Percentiles rank a stretch among this genome's conserved stretches.
These are phyloP conservation scores for Eumaeus atala DNA, from an alignment of 1,140 invertebrate species.

Conservation along the genomic window DNA sequence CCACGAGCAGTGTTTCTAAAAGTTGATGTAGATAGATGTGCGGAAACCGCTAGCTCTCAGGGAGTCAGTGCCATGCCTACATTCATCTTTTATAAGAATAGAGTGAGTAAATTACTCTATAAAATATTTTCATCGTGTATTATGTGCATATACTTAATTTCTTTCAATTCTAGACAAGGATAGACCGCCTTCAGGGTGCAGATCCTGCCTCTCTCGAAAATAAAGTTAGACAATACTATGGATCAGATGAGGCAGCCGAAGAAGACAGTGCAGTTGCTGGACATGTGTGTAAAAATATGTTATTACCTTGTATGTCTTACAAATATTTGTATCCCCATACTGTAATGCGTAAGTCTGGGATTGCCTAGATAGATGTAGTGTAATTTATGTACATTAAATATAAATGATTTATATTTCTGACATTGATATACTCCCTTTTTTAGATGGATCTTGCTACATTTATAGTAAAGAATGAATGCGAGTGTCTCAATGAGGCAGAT, in stretches of 20 bases:
- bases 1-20: constrained; percentile 94
- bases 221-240: constrained; percentile 93
- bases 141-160: neutral
- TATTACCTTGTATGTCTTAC: too few species aligned
- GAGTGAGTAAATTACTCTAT: constrained; percentile 63
- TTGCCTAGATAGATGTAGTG: too few species aligned
- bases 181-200: constrained; percentile 89
- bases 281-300: constrained; percentile 78
- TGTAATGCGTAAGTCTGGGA: too few species aligned
- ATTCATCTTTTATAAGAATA: constrained; percentile 95
- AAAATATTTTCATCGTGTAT: too few species aligned
- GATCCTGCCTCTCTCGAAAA: constrained; percentile 86
- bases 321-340: neutral
- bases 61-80: constrained; percentile 97
- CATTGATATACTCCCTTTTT: too few species aligned
- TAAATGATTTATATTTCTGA: too few species aligned
- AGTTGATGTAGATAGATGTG: constrained; percentile 93
- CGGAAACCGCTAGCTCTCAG: constrained; percentile 87
- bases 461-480: constrained; percentile 91
- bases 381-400: too few species aligned
- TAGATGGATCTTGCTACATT: constrained; percentile 93
- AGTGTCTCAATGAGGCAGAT: constrained; percentile 96
- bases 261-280: constrained; percentile 81
- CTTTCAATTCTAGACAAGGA: constrained; percentile 76
- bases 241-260: constrained; percentile 78